Conservation (phyloP, 2,113 vertebrate species). For the Dicrurus megarhynchus region DNA sequence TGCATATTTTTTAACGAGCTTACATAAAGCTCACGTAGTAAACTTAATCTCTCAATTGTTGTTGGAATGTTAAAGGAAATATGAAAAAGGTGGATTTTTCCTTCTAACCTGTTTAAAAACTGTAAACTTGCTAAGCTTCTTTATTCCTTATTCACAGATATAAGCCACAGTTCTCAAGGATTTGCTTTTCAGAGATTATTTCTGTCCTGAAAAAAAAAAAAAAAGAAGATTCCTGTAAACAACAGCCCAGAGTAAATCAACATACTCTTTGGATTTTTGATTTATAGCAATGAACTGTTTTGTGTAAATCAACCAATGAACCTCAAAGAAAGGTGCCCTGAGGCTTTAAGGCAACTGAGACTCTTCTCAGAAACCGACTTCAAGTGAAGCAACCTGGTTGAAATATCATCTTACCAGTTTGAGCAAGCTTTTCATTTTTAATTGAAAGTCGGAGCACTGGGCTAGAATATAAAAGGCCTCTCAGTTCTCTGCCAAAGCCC, state of each 20-base stretch:
- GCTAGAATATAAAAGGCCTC: not conserved
- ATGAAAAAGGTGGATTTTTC: not conserved
- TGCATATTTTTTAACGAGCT: not conserved
- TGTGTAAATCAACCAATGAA: conserved; percentile 45
- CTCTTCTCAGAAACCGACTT: conserved; percentile 14
- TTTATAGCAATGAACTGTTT: conserved; percentile 33
- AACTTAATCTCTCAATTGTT: not conserved
- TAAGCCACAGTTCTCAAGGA: not conserved
- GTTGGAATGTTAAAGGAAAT: not conserved
- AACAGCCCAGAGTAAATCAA: conserved; percentile 31
- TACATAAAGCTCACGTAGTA: not conserved
- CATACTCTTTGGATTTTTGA: conserved; percentile 34
- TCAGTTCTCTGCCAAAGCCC: not conserved
- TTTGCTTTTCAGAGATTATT: not conserved
- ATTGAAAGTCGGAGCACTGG: conserved; percentile 31
- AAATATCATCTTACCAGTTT: conserved; percentile 18
- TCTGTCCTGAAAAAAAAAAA: not conserved
- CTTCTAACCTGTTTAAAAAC: not conserved
- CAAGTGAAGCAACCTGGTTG: conserved; percentile 29
- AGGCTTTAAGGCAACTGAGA: conserved; percentile 49
- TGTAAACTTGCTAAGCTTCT: not conserved
- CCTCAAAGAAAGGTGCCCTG: conserved; percentile 44
- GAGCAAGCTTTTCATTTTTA: conserved; percentile 42
- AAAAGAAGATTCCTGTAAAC: not conserved
- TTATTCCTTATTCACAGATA: not conserved